phyloP scores from a whole-genome alignment of 2,113 vertebrate species.

The Scortum barcoo region DNA sequence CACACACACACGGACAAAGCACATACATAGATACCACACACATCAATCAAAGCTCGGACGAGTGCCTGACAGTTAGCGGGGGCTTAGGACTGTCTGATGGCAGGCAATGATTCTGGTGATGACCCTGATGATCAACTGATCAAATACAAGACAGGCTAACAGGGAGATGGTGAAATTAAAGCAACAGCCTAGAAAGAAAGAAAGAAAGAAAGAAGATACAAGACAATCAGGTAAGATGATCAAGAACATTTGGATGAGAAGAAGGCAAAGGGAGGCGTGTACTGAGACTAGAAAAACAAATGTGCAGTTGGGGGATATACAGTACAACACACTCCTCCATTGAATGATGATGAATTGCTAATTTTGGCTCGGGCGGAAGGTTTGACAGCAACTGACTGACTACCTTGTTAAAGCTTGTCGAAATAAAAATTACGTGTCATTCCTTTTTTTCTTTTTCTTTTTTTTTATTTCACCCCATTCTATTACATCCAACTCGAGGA shows the following conservation, averaged over 20 bases:
- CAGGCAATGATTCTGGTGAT: conserved; percentile 15
- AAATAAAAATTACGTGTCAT: conserved; percentile 53
- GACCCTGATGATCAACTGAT: conserved; percentile 21
- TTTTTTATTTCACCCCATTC: conserved; percentile 41
- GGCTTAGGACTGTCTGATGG: conserved; percentile 10
- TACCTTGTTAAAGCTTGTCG: conserved; percentile 52
- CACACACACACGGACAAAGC: conserved; percentile 8
- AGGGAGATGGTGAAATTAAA: neutral
- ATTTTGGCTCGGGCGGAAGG: conserved; percentile 43
- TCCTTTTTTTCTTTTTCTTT: conserved; percentile 20
- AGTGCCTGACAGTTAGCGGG: conserved; percentile 30
- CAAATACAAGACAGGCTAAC: neutral
- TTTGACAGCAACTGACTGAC: conserved; percentile 57
- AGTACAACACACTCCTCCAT: conserved; percentile 2
- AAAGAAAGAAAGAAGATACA: neutral
- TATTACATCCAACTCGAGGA: conserved; percentile 55
- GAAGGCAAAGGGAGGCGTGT: neutral
- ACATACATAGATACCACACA: neutral
- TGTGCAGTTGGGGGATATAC: neutral
- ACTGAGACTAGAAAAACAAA: neutral
- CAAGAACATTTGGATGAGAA: conserved; percentile 31
- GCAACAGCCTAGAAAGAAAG: conserved; percentile 3
- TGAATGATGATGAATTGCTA: conserved; percentile 51
- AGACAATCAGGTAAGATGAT: neutral
- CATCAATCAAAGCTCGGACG: conserved; percentile 43